Conservation (phyloP, 2,797 vertebrate species). For the Apodemus agrarius region DNA sequence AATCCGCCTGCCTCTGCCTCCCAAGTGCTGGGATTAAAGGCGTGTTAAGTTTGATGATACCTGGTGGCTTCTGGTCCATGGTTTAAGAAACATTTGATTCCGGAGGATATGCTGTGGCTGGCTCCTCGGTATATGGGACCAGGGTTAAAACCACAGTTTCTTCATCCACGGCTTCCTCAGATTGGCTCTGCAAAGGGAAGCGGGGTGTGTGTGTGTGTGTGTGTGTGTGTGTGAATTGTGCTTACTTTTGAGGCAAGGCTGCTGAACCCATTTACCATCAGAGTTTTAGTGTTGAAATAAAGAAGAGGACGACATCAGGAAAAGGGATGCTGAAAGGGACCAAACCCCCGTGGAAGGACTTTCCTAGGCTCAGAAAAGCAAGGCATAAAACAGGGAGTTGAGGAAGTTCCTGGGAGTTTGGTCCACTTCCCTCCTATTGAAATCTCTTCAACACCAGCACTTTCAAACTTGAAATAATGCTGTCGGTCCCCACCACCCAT, state of each 20-base stretch:
- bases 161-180: slow-evolving; percentile 17
- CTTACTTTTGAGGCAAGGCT: no score
- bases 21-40: no score
- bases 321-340: background rate
- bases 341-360: background rate
- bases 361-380: background rate
- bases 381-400: background rate
- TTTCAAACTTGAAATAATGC: background rate
- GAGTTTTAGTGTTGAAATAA: background rate
- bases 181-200: background rate
- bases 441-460: background rate
- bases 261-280: background rate
- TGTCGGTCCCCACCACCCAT: background rate
- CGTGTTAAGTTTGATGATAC: background rate
- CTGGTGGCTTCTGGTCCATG: background rate
- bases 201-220: no score
- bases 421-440: background rate
- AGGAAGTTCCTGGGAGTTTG: background rate
- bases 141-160: slow-evolving; percentile 74
- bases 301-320: background rate
- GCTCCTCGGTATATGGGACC: slow-evolving; percentile 59
- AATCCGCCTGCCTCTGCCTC: no score
- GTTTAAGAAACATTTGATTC: slow-evolving; percentile 38
- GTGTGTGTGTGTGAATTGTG: no score
- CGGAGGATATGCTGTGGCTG: background rate